Evolutionary conservation across 2,113 vertebrate genomes (phyloP).

Genomic region (Leptosomus discolor): DNA sequence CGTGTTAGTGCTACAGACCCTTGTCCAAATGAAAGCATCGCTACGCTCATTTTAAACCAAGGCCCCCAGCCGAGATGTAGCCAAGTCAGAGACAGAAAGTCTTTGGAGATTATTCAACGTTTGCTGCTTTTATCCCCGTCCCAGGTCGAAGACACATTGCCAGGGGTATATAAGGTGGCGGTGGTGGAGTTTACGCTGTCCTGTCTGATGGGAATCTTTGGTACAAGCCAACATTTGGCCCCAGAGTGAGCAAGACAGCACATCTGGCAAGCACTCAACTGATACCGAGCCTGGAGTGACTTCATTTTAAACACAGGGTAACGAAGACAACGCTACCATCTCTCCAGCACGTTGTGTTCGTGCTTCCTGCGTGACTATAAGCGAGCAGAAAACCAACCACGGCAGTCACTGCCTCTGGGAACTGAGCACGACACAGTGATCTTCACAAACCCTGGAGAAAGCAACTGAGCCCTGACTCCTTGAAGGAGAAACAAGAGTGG

Average conservation of each 20-base stretch:
- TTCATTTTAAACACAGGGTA: not conserved
- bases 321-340: not conserved
- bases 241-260: not conserved
- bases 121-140: not conserved
- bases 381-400: not conserved
- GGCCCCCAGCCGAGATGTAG: not conserved
- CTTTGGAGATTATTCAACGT: not conserved
- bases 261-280: not conserved
- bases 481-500: not conserved
- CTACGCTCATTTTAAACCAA: not conserved
- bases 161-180: not conserved
- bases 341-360: not conserved
- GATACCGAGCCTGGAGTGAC: not conserved
- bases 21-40: not conserved
- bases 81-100: not conserved
- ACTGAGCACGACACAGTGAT: not conserved
- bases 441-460: not conserved
- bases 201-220: not conserved
- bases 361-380: not conserved
- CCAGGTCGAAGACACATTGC: not conserved
- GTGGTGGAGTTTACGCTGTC: not conserved
- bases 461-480: not conserved
- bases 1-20: not conserved
- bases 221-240: not conserved
- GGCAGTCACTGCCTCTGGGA: not conserved